Evolutionary conservation across 2,888 invertebrate genomes (phyloP).

Genomic region (Lithosia quadra): DNA sequence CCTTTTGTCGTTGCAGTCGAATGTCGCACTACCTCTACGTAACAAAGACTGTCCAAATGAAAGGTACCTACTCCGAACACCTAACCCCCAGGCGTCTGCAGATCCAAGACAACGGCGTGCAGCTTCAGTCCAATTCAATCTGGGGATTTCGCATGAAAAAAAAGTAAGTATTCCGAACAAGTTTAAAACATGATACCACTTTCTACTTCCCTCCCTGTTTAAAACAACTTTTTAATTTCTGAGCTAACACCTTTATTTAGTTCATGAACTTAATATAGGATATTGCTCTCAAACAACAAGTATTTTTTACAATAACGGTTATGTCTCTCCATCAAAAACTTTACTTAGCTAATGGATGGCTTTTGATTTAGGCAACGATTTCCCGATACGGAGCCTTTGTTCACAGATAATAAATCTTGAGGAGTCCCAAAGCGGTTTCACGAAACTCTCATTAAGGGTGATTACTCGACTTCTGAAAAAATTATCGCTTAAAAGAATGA

Average conservation of each 20-base stretch:
- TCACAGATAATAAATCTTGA: slow-evolving; percentile 39
- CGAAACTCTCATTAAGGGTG: slow-evolving; percentile 31
- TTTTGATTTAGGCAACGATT: slow-evolving; percentile 46
- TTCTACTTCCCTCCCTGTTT: too few relatives aligned
- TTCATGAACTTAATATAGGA: neutral
- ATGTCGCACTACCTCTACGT: too few relatives aligned
- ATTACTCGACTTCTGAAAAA: slow-evolving; percentile 1
- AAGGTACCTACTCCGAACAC: too few relatives aligned
- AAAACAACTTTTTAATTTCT: neutral
- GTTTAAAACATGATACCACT: too few relatives aligned
- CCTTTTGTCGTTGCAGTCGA: too few relatives aligned
- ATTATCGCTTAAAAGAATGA: neutral
- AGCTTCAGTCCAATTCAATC: too few relatives aligned
- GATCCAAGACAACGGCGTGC: too few relatives aligned
- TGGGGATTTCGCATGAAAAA: too few relatives aligned
- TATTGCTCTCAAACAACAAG: neutral
- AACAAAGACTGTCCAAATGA: too few relatives aligned
- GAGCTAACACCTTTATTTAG: neutral
- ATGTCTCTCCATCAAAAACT: slow-evolving; percentile 25
- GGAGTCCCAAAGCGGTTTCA: slow-evolving; percentile 35
- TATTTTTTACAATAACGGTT: neutral
- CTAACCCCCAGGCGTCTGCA: too few relatives aligned
- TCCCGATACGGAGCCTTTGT: slow-evolving; percentile 41
- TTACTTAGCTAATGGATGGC: slow-evolving; percentile 28
- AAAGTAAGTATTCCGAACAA: too few relatives aligned